These are phyloP conservation scores for Petaurus breviceps DNA, from an alignment of 2,113 vertebrate species.

Conservation along the genomic window DNA sequence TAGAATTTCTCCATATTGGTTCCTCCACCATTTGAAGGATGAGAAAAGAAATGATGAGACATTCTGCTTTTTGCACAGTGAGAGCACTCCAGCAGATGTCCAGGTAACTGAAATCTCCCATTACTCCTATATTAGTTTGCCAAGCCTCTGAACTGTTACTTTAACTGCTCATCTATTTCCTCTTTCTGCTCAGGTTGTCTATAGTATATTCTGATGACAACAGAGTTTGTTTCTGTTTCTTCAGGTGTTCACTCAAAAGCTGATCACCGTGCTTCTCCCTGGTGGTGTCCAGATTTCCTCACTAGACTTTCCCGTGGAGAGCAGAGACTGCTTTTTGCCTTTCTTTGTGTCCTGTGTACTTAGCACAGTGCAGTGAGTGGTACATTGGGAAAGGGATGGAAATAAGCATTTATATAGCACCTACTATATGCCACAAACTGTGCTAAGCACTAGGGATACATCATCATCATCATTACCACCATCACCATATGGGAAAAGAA, in stretches of 20 bases:
- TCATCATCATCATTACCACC: not conserved
- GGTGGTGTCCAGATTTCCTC: not conserved
- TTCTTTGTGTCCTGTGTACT: not conserved
- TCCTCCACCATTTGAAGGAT: not conserved
- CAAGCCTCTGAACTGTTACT: not conserved
- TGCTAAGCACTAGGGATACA: not conserved
- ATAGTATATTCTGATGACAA: not conserved
- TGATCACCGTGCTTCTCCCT: not conserved
- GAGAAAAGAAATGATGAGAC: too few species aligned
- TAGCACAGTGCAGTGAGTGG: not conserved
- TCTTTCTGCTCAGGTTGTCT: not conserved
- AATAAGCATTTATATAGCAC: not conserved
- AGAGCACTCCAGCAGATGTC: not conserved
- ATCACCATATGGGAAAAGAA: not conserved
- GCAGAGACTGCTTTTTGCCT: not conserved
- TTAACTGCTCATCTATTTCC: not conserved
- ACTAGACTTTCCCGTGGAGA: not conserved
- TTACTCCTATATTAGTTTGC: not conserved
- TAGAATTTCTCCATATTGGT: not conserved
- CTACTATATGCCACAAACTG: not conserved
- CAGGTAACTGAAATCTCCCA: not conserved
- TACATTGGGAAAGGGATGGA: not conserved
- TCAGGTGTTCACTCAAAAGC: not conserved
- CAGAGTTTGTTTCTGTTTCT: not conserved
- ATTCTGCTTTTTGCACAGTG: not conserved